Conservation (phyloP, 2,797 vertebrate species). For the Morelia viridis region DNA sequence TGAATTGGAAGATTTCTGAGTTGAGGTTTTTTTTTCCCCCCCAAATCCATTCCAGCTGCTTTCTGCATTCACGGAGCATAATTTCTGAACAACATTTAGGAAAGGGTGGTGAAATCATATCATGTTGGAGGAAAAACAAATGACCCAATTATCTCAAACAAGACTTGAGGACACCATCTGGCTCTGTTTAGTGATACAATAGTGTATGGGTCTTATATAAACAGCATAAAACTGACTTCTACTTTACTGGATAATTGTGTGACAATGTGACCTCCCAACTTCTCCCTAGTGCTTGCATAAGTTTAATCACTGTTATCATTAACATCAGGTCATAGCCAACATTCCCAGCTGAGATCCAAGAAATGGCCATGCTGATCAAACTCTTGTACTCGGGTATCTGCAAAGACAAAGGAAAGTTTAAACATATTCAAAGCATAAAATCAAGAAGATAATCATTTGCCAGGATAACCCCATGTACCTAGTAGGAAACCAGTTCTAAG, state of each 20-base stretch:
- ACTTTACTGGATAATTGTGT: slow-evolving; percentile 14
- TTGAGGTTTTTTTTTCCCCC: background rate
- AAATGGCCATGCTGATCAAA: background rate
- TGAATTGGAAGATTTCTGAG: background rate
- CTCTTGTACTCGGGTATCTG: background rate
- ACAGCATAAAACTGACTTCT: slow-evolving; percentile 41
- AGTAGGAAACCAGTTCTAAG: background rate
- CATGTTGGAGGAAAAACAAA: slow-evolving; percentile 53
- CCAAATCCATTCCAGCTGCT: slow-evolving; percentile 14
- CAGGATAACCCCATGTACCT: background rate
- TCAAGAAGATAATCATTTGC: background rate
- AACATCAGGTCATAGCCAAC: background rate
- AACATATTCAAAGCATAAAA: background rate
- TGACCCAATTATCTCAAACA: slow-evolving; percentile 47
- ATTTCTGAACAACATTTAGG: slow-evolving; percentile 35
- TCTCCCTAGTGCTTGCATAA: background rate
- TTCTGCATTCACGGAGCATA: background rate
- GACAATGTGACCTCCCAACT: background rate
- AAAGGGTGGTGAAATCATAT: slow-evolving; percentile 29
- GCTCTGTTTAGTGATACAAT: slow-evolving; percentile 39
- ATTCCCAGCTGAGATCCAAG: background rate
- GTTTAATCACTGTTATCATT: slow-evolving; percentile 3
- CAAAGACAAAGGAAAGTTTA: background rate
- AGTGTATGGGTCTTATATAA: slow-evolving; percentile 36
- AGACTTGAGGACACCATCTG: slow-evolving; percentile 48